A percentile compares a stretch with the other conserved stretches of the same genome.
phyloP scores from a whole-genome alignment of 2,113 vertebrate species.

The Hippocampus comes region DNA sequence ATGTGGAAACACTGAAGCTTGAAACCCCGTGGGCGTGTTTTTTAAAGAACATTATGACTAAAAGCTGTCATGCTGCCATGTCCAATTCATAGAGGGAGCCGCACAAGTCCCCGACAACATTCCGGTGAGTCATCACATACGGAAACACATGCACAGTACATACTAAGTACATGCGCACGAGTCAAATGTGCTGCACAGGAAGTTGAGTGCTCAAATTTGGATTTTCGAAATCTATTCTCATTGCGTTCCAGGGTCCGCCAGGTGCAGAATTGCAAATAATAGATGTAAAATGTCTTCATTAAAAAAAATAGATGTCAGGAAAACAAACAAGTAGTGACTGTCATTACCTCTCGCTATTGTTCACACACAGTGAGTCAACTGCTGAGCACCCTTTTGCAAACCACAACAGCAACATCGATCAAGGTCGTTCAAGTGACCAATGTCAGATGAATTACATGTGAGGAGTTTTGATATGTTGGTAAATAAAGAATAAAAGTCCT shows the following conservation, averaged over 20 bases:
- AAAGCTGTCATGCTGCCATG: slow-evolving; percentile 50
- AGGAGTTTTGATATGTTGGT: too few species aligned
- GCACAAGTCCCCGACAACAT: slow-evolving; percentile 48
- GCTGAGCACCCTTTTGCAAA: neutral
- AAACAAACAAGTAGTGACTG: too few species aligned
- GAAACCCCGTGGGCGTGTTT: slow-evolving; percentile 47
- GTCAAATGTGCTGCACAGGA: neutral
- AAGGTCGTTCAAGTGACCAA: neutral
- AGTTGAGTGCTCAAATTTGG: neutral
- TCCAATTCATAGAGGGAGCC: slow-evolving; percentile 52
- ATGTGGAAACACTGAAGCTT: slow-evolving; percentile 35
- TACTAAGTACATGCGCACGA: neutral
- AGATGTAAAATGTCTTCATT: too few species aligned
- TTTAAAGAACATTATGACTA: slow-evolving; percentile 47
- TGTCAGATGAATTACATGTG: neutral
- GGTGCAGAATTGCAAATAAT: neutral
- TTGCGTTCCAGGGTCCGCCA: neutral
- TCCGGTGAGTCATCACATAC: slow-evolving; percentile 38
- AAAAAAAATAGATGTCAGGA: neutral
- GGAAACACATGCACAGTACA: slow-evolving; percentile 18
- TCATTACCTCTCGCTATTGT: neutral
- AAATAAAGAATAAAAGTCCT: too few species aligned
- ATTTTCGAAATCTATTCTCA: neutral
- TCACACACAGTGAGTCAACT: neutral
- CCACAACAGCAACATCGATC: neutral